Evolutionary conservation across 2,888 invertebrate genomes (phyloP).

Genomic region (Epirrita christyi): DNA sequence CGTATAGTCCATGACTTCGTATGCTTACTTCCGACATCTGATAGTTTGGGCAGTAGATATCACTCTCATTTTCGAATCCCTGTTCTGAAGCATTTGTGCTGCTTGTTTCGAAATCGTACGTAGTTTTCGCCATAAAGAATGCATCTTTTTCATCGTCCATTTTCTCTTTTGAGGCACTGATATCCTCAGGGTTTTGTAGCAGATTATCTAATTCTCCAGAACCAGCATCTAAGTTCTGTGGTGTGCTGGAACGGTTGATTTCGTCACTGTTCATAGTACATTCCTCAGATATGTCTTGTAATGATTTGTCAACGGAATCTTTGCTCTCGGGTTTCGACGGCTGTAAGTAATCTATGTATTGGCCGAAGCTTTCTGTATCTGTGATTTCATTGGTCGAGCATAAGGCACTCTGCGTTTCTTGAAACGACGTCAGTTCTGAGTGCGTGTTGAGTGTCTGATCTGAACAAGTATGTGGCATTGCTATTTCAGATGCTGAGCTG

Average conservation of each 20-base stretch:
- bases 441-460: conserved; percentile 80
- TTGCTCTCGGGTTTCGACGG: conserved; percentile 69
- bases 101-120: conserved; percentile 76
- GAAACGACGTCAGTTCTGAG: conserved; percentile 77
- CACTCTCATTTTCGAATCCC: conserved; percentile 85
- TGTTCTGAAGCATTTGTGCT: conserved; percentile 79
- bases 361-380: conserved; percentile 80
- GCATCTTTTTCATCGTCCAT: conserved; percentile 69
- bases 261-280: conserved; percentile 78
- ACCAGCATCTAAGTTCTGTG: conserved; percentile 56
- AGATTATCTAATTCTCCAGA: conserved; percentile 65
- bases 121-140: conserved; percentile 73
- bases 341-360: conserved; percentile 77
- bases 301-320: conserved; percentile 66
- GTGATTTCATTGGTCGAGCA: conserved; percentile 81
- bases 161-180: conserved; percentile 64
- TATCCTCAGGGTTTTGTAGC: conserved; percentile 53
- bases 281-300: conserved; percentile 78
- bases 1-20: conserved; percentile 86
- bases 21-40: conserved; percentile 88
- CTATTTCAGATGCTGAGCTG: conserved; percentile 85
- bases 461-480: conserved; percentile 80
- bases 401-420: conserved; percentile 78
- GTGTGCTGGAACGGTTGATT: conserved; percentile 63
- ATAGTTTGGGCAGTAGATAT: conserved; percentile 85